Evolutionary conservation across 2,888 invertebrate species (phyloP), one percentile per base, ranked within the genome.

Genomic region (Diarsia brunnea): DNA sequence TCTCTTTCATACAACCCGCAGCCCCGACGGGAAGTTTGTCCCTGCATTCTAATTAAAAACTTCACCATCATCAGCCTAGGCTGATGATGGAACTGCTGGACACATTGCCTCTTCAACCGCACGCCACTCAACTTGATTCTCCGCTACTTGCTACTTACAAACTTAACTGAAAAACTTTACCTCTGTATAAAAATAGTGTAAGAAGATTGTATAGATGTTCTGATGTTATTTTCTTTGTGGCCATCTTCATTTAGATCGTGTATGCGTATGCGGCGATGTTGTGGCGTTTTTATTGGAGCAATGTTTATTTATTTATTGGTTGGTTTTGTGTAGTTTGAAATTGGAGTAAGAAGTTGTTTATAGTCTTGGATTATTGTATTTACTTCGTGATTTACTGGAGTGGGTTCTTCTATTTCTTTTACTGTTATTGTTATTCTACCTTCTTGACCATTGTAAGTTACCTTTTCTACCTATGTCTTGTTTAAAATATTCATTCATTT

Each of bases 221-320:
- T 82, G 83, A 21, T 27, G 27, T 55, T 31, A 64, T 53, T 61
- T 63, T 11, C 8, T 60, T 27, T 2, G 2, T 61, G 27, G 0
- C 21, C 24, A 49, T 68, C 47, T 89, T 87, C 88, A 88, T 90
- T 89, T 87, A 75, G 84, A 86, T 86, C 87, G 88, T 87, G 84
- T 82, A 82, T 80, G 81, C 82, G 79, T 75, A 85, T 85, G 81
- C 86, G 85, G 78, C 74, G 82, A 75, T 83, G 83, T 78, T 78
- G 74, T 75, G 68, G 73, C 75, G 24, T 86, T 84, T 86, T 87
- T 83, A 83, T 80, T 85, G 87, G 75, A 74, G 75, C 55, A 74
- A 75, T 81, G 73, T 82, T 77, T 87, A 86, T 84, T 84, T 86
- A 80, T 81, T 80, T 84, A 84, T 75, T 69, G 67, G 65, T 76